A percentile compares a stretch with the other conserved stretches of the same genome.
Evolutionary conservation across 2,797 vertebrate genomes (phyloP).

Genomic region (Onychomys leucogaster): DNA sequence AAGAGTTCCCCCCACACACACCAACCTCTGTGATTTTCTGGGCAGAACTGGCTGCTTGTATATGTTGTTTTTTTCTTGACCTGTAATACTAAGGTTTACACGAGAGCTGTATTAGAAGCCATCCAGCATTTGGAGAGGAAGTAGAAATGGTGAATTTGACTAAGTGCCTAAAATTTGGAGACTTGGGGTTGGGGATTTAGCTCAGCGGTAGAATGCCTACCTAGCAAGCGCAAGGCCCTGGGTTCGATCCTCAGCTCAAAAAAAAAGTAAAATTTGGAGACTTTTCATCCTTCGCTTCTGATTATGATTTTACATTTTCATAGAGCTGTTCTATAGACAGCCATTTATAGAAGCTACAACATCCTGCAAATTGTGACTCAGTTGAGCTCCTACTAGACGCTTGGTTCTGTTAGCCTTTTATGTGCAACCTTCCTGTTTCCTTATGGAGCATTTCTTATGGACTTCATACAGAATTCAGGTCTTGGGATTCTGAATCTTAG

Average conservation of each 20-base stretch:
- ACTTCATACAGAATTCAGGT: neutral
- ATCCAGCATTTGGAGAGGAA: conserved; percentile 18
- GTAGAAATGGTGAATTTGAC: neutral
- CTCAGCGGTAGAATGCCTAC: too few species aligned
- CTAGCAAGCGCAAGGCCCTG: too few species aligned
- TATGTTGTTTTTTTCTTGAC: conserved; percentile 44
- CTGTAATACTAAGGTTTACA: neutral
- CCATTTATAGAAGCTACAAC: neutral
- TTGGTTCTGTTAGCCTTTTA: neutral
- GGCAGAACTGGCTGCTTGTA: conserved; percentile 7
- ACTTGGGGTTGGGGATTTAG: too few species aligned
- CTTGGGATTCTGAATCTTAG: conserved; percentile 29
- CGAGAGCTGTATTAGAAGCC: neutral
- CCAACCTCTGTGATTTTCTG: neutral
- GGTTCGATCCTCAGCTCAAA: too few species aligned
- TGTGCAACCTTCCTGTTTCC: conserved; percentile 3
- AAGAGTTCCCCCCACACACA: neutral
- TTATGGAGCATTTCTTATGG: conserved; percentile 21
- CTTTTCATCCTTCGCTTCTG: conserved; percentile 40
- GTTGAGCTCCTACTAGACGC: neutral
- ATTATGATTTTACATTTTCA: conserved; percentile 50
- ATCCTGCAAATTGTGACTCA: conserved; percentile 39
- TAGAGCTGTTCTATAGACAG: neutral
- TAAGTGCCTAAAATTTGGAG: conserved; percentile 37
- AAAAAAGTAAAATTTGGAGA: conserved; percentile 36